Evolutionary conservation across 2,888 invertebrate species (phyloP).

Genomic region (Charanyca ferruginea): DNA sequence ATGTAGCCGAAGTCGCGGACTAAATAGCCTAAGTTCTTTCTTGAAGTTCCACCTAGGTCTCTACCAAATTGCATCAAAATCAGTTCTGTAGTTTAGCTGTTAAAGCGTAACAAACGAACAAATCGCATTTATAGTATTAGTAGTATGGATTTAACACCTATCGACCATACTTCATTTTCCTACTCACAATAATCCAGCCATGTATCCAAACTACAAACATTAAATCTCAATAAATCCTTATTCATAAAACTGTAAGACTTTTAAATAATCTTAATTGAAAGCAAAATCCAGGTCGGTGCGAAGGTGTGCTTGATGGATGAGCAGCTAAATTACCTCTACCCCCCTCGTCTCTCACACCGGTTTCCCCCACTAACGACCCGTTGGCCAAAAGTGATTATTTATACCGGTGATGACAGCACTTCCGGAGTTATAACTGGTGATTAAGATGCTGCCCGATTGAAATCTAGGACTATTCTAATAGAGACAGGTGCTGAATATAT

Average conservation of each 20-base stretch:
- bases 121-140: no score
- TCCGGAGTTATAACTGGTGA: slow-evolving; percentile 83
- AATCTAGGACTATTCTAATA: slow-evolving; percentile 70
- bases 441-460: slow-evolving; percentile 76
- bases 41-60: no score
- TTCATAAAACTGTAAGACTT: slow-evolving; percentile 25
- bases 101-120: no score
- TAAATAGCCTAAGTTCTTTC: no score
- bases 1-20: no score
- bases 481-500: slow-evolving; percentile 56
- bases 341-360: slow-evolving; percentile 64
- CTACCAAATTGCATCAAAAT: no score
- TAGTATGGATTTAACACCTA: slow-evolving; percentile 1
- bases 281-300: slow-evolving; percentile 81
- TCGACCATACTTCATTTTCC: background rate
- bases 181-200: no score
- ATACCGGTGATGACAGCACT: slow-evolving; percentile 85
- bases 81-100: no score
- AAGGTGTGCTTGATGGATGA: slow-evolving; percentile 86
- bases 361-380: slow-evolving; percentile 79
- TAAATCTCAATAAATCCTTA: slow-evolving; percentile 16
- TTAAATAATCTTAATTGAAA: slow-evolving; percentile 80
- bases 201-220: background rate
- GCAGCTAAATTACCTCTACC: slow-evolving; percentile 82
- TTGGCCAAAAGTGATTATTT: slow-evolving; percentile 86